Conservation (phyloP, 2,797 vertebrate species). For the Simalia tracyae region DNA sequence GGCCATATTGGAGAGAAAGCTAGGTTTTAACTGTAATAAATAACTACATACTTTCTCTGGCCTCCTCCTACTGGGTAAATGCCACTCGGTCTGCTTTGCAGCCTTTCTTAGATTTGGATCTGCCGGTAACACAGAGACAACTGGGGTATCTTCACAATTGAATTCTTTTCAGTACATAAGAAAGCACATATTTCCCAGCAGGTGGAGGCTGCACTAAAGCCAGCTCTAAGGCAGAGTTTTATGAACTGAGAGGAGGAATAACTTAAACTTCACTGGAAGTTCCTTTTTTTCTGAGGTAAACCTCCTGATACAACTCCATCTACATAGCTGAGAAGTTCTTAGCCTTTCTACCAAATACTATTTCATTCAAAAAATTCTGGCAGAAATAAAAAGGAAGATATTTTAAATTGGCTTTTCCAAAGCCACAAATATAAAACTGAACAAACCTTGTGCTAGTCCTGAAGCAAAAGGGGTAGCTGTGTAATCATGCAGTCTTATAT, state of each 20-base stretch:
- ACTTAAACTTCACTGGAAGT: neutral
- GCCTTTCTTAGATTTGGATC: neutral
- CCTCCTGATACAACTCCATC: neutral
- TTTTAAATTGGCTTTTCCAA: neutral
- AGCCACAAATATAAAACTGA: neutral
- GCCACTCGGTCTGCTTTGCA: neutral
- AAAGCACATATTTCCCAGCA: neutral
- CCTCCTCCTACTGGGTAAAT: neutral
- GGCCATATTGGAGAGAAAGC: neutral
- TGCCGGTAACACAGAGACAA: neutral
- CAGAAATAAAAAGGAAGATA: neutral
- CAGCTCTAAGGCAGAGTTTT: neutral
- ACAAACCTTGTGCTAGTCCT: neutral
- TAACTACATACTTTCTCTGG: neutral
- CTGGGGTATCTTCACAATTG: neutral
- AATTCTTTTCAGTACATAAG: neutral
- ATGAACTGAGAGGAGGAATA: neutral
- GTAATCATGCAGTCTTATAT: neutral
- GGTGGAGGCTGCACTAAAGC: neutral
- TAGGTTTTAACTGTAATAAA: neutral
- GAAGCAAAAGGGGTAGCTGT: neutral
- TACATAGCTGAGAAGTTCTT: neutral
- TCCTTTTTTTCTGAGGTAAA: neutral
- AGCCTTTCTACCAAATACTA: neutral
- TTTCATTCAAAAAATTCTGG: neutral